Conservation (phyloP, 2,113 vertebrate species). For the Pachyramphus minor region DNA sequence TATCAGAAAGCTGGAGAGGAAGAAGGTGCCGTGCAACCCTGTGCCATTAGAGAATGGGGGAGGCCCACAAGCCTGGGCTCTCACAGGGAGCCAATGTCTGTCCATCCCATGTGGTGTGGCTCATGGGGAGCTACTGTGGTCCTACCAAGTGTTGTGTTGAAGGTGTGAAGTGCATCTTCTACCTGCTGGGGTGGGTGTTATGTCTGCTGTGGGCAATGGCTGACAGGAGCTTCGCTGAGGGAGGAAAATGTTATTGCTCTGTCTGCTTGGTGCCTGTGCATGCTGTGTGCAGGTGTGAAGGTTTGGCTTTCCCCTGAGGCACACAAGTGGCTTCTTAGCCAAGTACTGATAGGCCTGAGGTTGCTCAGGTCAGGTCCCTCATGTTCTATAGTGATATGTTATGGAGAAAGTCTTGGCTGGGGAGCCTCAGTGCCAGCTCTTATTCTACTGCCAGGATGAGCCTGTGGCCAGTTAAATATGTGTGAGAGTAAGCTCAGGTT, state of each 20-base stretch:
- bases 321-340: background rate
- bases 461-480: rapidly evolving
- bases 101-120: rapidly evolving
- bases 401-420: background rate
- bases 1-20: background rate
- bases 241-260: rapidly evolving
- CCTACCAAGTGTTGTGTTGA: no score
- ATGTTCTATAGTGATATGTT: rapidly evolving
- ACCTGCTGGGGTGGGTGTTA: rapidly evolving
- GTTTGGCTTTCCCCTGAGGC: background rate
- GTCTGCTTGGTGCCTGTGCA: background rate
- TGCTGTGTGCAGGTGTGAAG: rapidly evolving
- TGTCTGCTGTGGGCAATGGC: rapidly evolving
- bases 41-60: rapidly evolving
- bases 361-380: background rate
- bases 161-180: background rate
- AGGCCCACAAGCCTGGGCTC: background rate
- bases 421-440: rapidly evolving
- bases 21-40: rapidly evolving
- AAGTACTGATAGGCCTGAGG: background rate
- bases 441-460: rapidly evolving
- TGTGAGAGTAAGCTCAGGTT: background rate
- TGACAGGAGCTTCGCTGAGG: rapidly evolving
- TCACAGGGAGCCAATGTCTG: rapidly evolving
- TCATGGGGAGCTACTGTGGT: background rate